A percentile compares a stretch with the other conserved stretches of the same genome.
phyloP scores from a whole-genome alignment of 2,113 vertebrate genomes.

The Apteryx mantelli region DNA sequence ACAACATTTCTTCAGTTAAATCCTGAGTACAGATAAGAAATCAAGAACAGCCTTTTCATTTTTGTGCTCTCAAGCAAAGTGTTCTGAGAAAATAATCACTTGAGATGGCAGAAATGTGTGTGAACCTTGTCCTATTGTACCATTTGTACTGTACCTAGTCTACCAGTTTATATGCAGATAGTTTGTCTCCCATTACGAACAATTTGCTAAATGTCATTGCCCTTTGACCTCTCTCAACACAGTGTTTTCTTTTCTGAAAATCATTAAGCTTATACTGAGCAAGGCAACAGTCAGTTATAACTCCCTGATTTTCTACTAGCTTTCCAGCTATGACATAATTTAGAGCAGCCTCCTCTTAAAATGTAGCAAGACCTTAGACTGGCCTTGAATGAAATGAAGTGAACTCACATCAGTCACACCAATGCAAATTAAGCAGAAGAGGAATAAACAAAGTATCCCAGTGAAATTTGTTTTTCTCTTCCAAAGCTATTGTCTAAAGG shows the following conservation, averaged over 20 bases:
- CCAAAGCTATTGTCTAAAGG: neutral
- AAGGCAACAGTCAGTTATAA: constrained; percentile 6
- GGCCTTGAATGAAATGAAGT: constrained; percentile 9
- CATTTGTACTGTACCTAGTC: neutral
- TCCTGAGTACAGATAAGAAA: neutral
- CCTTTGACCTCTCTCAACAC: constrained; percentile 17
- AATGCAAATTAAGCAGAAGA: constrained; percentile 3
- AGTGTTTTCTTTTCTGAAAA: constrained; percentile 42
- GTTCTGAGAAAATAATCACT: neutral
- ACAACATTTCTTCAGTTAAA: neutral
- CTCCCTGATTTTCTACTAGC: constrained; percentile 17
- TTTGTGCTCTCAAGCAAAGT: neutral
- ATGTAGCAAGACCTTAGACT: neutral
- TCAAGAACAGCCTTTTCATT: neutral
- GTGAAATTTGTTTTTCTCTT: neutral
- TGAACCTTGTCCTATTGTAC: neutral
- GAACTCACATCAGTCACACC: neutral
- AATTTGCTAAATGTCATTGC: neutral
- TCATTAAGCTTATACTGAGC: neutral
- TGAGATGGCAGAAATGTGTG: neutral
- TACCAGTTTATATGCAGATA: neutral
- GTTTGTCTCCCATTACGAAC: neutral
- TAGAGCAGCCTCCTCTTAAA: constrained; percentile 28
- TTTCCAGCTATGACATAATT: constrained; percentile 55
- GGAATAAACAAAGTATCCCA: neutral